Evolutionary conservation across 64 coral and sea anemone species (phyloP).

Genomic region (Montipora capricornis): DNA sequence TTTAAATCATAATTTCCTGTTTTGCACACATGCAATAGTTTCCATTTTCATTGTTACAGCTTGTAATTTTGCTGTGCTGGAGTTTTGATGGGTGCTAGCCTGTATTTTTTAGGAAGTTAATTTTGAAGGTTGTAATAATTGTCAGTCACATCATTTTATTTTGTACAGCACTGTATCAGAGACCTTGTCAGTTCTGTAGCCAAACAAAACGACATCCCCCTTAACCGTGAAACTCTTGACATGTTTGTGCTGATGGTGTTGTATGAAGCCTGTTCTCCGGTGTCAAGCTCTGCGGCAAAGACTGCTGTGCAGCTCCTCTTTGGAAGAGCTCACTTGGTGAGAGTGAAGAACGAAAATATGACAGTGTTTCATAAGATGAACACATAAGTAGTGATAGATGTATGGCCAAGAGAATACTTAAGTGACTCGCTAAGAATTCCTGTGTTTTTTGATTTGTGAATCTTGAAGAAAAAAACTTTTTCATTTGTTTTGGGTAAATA

Average conservation of each 20-base stretch:
- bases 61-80: too few species aligned
- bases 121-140: not conserved
- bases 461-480: too few species aligned
- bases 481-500: too few species aligned
- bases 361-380: too few species aligned
- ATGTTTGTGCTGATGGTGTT: slow-evolving; percentile 86
- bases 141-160: not conserved
- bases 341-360: not conserved
- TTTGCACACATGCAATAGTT: too few species aligned
- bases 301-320: slow-evolving; percentile 99
- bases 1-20: not conserved
- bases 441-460: too few species aligned
- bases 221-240: slow-evolving; percentile 91
- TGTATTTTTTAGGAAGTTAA: too few species aligned
- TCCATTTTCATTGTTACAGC: too few species aligned
- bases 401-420: too few species aligned
- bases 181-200: slow-evolving; percentile 89
- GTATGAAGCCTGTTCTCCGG: slow-evolving; percentile 93
- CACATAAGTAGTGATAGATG: too few species aligned
- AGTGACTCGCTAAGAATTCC: too few species aligned
- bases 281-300: slow-evolving; percentile 84
- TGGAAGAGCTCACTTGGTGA: slow-evolving; percentile 92
- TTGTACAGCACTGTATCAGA: slow-evolving; percentile 81
- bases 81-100: too few species aligned
- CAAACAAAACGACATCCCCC: slow-evolving; percentile 95